Evolutionary conservation across 2,888 invertebrate species (phyloP), one percentile per base, ranked within the genome.

Genomic region (Gastrophysa polygoni): DNA sequence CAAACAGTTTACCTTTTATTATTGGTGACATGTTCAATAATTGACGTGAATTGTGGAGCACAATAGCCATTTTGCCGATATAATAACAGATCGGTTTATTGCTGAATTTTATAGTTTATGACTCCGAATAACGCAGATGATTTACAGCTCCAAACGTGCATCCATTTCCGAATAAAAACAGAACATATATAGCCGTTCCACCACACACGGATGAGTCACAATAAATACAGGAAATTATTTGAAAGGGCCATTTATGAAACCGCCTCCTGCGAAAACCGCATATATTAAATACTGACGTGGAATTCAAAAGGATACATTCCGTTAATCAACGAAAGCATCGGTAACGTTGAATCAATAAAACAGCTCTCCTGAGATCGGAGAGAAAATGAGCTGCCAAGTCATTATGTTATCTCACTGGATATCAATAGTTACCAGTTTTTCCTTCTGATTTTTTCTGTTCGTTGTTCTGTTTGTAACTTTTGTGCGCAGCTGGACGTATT

Each of bases 111-210:
- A 46, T 59, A 51, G 46, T 52, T 51, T 49, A 21, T 59, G 49
- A 51, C 29, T 47, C 20, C 29, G 38, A 58, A 58, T 50, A 57
- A 57, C 24, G 61, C 34, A 34, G 32, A 44, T 59, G 63, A 60
- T 61, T 61, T 57, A 63, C 57, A 63, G 56, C 59, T 32, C 57
- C 38, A 38, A 38, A 38, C 38, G 38, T 38, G 38, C 38, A 38
- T 38, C 38, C 38, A 38, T 38, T 38, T 38, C 3, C 38, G 38
- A 38, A 38, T 38, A 38, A 38, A 38, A 38, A 38, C 38, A 38
- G 38, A 14, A 38, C 38, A 38, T 38, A 38, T 38, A 38, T 38
- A 38, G 38, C 38, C 38, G 6, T 38, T 38, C 38, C 38, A 14
- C 38, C 38, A 38, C 14, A 38, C 38, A 38, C 38, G 38, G 38